These are phyloP conservation scores for Lamprologus ornatipinnis DNA, from an alignment of 2,113 vertebrate species.

Conservation along the genomic window DNA sequence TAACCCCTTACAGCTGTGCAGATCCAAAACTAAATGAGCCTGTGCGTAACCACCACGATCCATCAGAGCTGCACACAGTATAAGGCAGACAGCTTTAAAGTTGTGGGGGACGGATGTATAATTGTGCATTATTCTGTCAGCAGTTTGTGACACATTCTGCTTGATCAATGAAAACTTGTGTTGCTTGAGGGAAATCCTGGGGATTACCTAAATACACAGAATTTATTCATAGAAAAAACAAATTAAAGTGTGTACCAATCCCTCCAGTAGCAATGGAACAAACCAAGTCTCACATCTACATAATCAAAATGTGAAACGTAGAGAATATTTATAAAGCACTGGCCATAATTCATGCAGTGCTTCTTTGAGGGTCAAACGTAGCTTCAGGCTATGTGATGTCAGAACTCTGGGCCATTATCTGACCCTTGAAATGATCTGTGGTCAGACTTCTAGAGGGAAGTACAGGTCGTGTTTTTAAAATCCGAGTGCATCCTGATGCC, in stretches of 20 bases:
- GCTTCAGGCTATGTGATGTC: neutral
- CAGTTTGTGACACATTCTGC: neutral
- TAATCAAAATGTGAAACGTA: neutral
- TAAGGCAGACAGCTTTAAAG: neutral
- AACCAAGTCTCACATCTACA: neutral
- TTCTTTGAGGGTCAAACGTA: neutral
- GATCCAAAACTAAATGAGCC: neutral
- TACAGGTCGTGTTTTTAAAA: neutral
- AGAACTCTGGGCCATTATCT: neutral
- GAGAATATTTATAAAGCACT: neutral
- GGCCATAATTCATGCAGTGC: neutral
- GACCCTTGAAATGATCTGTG: neutral
- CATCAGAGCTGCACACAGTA: neutral
- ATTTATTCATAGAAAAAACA: neutral
- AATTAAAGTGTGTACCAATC: neutral
- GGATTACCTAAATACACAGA: neutral
- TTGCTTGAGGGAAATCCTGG: neutral
- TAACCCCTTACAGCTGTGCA: neutral
- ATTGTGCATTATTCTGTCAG: neutral
- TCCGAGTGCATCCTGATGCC: neutral
- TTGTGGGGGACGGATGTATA: neutral
- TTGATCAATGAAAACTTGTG: neutral
- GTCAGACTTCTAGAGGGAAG: neutral
- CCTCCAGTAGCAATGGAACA: fast-evolving
- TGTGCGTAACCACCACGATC: neutral